phyloP scores from a whole-genome alignment of 2,113 vertebrate genomes.

The Psophia crepitans region DNA sequence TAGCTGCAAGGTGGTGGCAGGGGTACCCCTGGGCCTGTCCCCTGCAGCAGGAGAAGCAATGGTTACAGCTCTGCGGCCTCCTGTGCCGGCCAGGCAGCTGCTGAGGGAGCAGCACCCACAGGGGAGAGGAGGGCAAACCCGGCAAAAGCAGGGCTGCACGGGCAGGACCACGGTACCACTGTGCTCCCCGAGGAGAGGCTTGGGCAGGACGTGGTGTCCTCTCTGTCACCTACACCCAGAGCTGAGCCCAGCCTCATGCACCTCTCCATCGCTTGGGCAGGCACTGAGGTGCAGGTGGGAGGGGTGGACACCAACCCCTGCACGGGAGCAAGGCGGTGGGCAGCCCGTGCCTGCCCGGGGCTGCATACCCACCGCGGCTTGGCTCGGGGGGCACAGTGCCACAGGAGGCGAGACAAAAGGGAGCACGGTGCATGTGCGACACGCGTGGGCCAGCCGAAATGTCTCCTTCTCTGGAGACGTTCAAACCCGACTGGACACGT shows the following conservation, averaged over 20 bases:
- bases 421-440: background rate
- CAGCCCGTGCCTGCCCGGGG: background rate
- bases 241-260: background rate
- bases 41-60: background rate
- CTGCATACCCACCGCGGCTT: no score
- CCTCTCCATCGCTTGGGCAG: background rate
- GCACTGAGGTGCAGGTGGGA: background rate
- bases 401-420: background rate
- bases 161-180: background rate
- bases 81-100: background rate
- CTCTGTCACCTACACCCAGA: background rate
- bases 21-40: background rate
- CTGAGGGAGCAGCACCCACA: no score
- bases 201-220: background rate
- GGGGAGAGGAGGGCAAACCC: background rate
- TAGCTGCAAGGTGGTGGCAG: background rate
- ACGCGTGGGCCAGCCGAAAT: background rate
- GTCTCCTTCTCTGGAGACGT: no score
- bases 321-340: background rate
- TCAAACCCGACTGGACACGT: no score
- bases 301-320: background rate
- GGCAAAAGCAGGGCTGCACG: background rate
- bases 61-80: background rate
- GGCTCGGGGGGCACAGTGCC: background rate
- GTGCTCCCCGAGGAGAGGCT: background rate